These are phyloP conservation scores for Eledona agricola DNA, from an alignment of 2,888 invertebrate genomes.

Conservation along the genomic window DNA sequence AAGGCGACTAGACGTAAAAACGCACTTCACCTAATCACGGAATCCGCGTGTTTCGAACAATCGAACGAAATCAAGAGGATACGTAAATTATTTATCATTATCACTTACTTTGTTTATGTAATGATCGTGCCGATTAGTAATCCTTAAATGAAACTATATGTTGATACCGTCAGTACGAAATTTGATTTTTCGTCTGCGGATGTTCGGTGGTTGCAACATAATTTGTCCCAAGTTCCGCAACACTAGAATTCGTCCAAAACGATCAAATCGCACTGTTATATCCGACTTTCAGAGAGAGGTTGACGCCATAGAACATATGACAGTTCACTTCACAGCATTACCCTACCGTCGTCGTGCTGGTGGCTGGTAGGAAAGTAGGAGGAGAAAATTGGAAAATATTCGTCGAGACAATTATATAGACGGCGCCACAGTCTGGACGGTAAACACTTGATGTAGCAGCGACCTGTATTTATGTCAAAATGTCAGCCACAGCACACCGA, in stretches of 20 bases:
- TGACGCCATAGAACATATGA: conserved; percentile 36
- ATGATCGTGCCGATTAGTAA: conserved; percentile 46
- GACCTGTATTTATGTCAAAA: too few species aligned
- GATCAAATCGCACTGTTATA: conserved; percentile 16
- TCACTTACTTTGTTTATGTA: conserved; percentile 51
- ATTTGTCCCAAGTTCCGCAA: conserved; percentile 35
- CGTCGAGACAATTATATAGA: too few species aligned
- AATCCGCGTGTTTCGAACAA: too few species aligned
- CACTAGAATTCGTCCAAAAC: conserved; percentile 16
- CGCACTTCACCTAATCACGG: too few species aligned
- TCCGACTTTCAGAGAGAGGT: conserved; percentile 18
- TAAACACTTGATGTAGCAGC: too few species aligned
- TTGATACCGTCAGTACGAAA: conserved; percentile 49
- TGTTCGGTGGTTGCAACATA: conserved; percentile 50
- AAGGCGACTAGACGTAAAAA: too few species aligned
- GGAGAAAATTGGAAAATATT: too few species aligned
- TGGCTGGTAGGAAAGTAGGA: too few species aligned
- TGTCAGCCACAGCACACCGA: too few species aligned
- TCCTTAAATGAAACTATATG: conserved; percentile 42
- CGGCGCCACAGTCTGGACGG: too few species aligned
- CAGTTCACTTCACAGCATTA: too few species aligned
- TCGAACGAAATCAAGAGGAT: conserved; percentile 1
- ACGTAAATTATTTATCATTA: conserved; percentile 26
- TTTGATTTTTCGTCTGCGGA: conserved; percentile 53
- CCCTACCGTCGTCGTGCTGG: too few species aligned